Evolutionary conservation across 2,888 invertebrate species (phyloP).

Genomic region (Amiota communis): DNA sequence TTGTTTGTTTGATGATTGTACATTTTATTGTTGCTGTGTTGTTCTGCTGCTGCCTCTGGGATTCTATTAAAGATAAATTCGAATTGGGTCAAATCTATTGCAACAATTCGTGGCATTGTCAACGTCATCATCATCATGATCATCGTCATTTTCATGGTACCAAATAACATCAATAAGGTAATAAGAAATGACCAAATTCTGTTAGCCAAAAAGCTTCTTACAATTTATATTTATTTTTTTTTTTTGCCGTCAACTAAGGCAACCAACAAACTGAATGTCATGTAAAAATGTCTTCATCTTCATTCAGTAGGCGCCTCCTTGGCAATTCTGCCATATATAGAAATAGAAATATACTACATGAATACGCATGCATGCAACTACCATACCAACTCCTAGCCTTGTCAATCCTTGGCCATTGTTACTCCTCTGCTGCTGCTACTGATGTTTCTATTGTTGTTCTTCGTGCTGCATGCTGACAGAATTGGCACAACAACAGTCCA

Average conservation of each 20-base stretch:
- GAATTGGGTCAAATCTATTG: slow-evolving; percentile 11
- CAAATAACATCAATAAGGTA: background rate
- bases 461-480: background rate
- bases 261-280: background rate
- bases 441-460: background rate
- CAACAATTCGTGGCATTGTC: slow-evolving; percentile 9
- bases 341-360: background rate
- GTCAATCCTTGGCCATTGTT: background rate
- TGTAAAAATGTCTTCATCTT: background rate
- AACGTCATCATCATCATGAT: background rate
- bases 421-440: too few relatives aligned
- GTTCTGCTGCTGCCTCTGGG: background rate
- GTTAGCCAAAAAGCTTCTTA: slow-evolving; percentile 1
- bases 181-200: slow-evolving; percentile 25
- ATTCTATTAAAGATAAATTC: slow-evolving; percentile 21
- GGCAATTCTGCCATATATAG: background rate
- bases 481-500: slow-evolving; percentile 14
- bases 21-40: background rate
- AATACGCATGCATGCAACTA: background rate
- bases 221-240: slow-evolving; percentile 25
- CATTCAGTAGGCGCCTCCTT: too few relatives aligned
- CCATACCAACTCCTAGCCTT: slow-evolving; percentile 6
- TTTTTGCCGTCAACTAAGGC: background rate
- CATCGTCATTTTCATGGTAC: background rate
- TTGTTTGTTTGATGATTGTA: slow-evolving; percentile 20